Evolutionary conservation across 2,888 invertebrate species (phyloP), one percentile per base, ranked within the genome.

Genomic region (Oligia strigilis): DNA sequence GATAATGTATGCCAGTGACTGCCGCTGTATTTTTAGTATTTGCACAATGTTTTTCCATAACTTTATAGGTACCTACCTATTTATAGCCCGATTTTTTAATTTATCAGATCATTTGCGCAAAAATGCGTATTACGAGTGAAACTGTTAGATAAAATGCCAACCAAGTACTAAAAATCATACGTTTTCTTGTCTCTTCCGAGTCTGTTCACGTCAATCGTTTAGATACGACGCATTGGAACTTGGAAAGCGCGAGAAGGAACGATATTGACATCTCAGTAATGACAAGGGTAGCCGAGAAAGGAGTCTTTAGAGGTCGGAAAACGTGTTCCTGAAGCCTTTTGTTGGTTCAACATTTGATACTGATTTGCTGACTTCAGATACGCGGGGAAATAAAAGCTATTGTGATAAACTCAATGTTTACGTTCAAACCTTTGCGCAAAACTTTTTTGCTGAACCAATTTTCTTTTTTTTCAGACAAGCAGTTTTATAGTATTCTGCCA

Each of bases 331-430:
- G 76, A 83, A 78, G 78, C 67, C 88, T 85, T 87, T 88, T 89
- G 84, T 87, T 82, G 81, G 81, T 76, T 74, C 74, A 81, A 80
- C 81, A 85, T 81, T 85, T 74, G 81, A 86, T 88, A 82, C 60
- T 73, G 81, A 83, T 84, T 84, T 81, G 60, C 62, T 78, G 67
- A 46, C 64, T 69, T 75, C 78, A 74, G 71, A 82, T 82, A 79
- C 72, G 65, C 72, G 85, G 74, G 86, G 84, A 89, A 90, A 91
- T 88, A 87, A 83, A 87, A 88, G 89, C 84, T 85, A 85, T 87
- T 80, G 74, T 77, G 40, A 55, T 73, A 76, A 78, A 78, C 58
- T 52, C 58, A 60, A 69, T 76, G 65, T 76, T 76, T 75, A 52
- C 58, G 77, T 66, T 55, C 75, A 86, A 88, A 87, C 83, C 77